These are phyloP conservation scores for Lepus europaeus DNA, from an alignment of 2,113 vertebrate species.

Conservation along the genomic window DNA sequence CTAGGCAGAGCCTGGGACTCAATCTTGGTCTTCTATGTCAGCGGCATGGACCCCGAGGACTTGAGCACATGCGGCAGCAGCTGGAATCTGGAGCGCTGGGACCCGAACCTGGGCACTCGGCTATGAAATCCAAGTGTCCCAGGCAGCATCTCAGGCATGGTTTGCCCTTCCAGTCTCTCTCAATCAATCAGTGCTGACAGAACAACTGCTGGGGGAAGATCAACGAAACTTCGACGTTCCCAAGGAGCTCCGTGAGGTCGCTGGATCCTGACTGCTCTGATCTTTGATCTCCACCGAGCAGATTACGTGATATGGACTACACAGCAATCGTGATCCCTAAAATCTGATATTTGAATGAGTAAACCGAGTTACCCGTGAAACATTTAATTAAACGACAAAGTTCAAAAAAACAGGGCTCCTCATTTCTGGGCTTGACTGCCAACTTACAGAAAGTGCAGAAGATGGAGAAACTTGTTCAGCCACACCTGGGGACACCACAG, in stretches of 20 bases:
- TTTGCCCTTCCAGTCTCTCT: neutral
- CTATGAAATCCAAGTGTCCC: too few species aligned
- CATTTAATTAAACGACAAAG: constrained; percentile 44
- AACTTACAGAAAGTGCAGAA: neutral
- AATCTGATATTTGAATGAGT: neutral
- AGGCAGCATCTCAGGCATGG: too few species aligned
- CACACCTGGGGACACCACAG: neutral
- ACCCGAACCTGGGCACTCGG: too few species aligned
- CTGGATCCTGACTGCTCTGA: constrained; percentile 2
- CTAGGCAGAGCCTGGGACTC: too few species aligned
- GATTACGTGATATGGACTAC: constrained; percentile 21
- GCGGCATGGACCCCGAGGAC: too few species aligned
- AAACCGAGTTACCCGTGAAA: constrained; percentile 45
- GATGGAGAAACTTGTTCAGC: neutral
- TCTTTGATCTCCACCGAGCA: constrained; percentile 11
- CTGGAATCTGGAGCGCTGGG: too few species aligned
- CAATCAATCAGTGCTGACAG: neutral
- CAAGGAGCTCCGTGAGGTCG: neutral
- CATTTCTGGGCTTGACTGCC: neutral
- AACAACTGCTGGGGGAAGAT: neutral
- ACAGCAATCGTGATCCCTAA: constrained; percentile 17
- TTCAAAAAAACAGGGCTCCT: neutral
- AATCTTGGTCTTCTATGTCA: too few species aligned
- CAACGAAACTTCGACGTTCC: neutral
- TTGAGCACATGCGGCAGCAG: too few species aligned